These are phyloP conservation scores for Adelognathus sp. DNA, from an alignment of 2,888 invertebrate species.

Conservation along the genomic window DNA sequence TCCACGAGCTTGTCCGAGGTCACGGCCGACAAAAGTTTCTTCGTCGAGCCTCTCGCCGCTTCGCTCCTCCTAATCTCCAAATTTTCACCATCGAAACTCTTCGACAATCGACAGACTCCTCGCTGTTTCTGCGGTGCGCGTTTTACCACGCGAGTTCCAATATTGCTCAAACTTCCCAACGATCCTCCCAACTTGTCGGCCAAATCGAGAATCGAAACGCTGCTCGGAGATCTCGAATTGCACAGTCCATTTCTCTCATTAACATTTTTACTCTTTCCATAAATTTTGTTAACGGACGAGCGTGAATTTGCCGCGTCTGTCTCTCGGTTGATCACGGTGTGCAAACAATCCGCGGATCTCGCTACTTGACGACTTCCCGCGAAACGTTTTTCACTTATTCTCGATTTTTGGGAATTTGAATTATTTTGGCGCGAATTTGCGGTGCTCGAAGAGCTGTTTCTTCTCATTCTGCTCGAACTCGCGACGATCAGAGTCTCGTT, in stretches of 20 bases:
- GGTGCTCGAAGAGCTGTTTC: constrained; percentile 62
- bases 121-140: constrained; percentile 20
- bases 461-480: constrained; percentile 56
- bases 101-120: constrained; percentile 40
- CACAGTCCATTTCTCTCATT: constrained; percentile 20
- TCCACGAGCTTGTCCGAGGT: constrained; percentile 74
- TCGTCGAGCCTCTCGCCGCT: constrained; percentile 23
- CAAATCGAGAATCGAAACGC: constrained; percentile 58
- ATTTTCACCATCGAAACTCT: constrained; percentile 49
- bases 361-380: constrained; percentile 59
- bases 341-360: constrained; percentile 74
- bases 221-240: constrained; percentile 51
- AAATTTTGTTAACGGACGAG: constrained; percentile 37
- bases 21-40: constrained; percentile 64
- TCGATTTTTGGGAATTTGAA: constrained; percentile 59
- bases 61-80: constrained; percentile 12
- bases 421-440: constrained; percentile 53
- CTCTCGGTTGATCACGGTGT: constrained; percentile 64
- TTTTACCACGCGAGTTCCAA: constrained; percentile 49
- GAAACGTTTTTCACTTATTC: constrained; percentile 46
- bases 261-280: constrained; percentile 46
- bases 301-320: constrained; percentile 9
- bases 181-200: constrained; percentile 68
- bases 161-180: constrained; percentile 61
- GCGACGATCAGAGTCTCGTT: constrained; percentile 54